These are phyloP conservation scores for Salvelinus namaycush DNA, from an alignment of 2,113 vertebrate genomes.

Conservation along the genomic window DNA sequence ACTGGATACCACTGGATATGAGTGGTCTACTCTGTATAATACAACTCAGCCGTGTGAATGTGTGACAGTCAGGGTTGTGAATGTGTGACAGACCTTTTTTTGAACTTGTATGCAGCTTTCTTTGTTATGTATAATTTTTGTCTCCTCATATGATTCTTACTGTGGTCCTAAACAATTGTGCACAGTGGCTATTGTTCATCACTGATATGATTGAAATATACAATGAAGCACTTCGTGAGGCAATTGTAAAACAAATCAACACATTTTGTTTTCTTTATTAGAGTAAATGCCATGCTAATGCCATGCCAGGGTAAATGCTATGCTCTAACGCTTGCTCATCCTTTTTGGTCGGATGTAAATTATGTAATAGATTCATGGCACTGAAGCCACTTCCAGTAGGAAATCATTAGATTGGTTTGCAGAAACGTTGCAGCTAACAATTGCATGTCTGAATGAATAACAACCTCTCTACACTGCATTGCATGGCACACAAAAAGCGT, in stretches of 20 bases:
- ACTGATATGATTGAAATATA: neutral
- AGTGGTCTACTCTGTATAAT: neutral
- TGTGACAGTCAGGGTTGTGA: conserved; percentile 18
- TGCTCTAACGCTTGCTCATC: conserved; percentile 32
- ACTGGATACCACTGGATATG: conserved; percentile 20
- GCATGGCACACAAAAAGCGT: conserved; percentile 31
- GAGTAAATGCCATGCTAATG: neutral
- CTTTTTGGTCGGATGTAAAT: conserved; percentile 48
- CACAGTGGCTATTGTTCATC: conserved; percentile 7
- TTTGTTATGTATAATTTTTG: conserved; percentile 52
- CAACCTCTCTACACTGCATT: conserved; percentile 6
- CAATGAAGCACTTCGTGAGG: conserved; percentile 38
- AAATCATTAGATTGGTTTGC: conserved; percentile 17
- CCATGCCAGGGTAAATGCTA: neutral
- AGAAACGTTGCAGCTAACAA: conserved; percentile 19
- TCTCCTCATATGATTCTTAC: conserved; percentile 36
- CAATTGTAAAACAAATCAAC: neutral
- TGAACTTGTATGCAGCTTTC: conserved; percentile 30
- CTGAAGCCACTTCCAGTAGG: conserved; percentile 31
- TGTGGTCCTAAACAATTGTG: conserved; percentile 19
- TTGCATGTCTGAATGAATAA: conserved; percentile 42
- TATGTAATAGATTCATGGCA: conserved; percentile 41
- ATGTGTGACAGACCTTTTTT: conserved; percentile 17
- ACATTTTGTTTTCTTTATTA: conserved; percentile 32
- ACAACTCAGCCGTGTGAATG: conserved; percentile 7